Evolutionary conservation across 2,797 vertebrate genomes (phyloP).

Genomic region (Melanotaenia trifasciata): DNA sequence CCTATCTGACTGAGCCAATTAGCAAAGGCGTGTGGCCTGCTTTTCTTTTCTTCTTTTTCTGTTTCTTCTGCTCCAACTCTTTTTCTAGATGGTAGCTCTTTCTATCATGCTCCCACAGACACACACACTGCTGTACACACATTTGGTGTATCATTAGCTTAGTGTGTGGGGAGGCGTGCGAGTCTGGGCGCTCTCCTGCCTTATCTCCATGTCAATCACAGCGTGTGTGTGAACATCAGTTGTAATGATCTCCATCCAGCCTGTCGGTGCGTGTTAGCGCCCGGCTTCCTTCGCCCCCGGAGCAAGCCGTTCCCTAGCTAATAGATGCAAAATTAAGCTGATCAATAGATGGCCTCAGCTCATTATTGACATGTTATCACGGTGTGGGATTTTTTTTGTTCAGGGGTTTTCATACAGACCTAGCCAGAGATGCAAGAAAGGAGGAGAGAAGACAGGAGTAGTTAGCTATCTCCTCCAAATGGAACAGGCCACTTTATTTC

Average conservation of each 20-base stretch:
- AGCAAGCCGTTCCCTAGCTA: constrained; percentile 82
- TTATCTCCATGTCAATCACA: constrained; percentile 85
- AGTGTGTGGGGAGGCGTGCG: constrained; percentile 80
- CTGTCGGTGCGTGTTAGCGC: constrained; percentile 82
- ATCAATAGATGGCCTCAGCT: constrained; percentile 85
- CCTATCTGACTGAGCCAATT: constrained; percentile 80
- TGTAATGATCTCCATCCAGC: constrained; percentile 85
- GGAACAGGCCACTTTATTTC: constrained; percentile 52
- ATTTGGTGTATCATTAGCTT: constrained; percentile 83
- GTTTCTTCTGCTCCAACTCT: constrained; percentile 50
- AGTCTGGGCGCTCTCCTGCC: constrained; percentile 76
- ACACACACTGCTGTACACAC: constrained; percentile 49
- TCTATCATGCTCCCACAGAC: constrained; percentile 44
- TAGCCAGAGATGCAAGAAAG: constrained; percentile 54
- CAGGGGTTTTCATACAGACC: constrained; percentile 60
- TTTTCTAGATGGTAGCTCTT: constrained; percentile 67
- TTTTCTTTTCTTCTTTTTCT: constrained; percentile 71
- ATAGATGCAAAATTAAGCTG: constrained; percentile 86
- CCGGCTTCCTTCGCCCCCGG: constrained; percentile 80
- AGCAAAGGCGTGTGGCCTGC: constrained; percentile 80
- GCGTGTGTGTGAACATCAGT: constrained; percentile 84
- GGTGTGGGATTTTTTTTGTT: constrained; percentile 80
- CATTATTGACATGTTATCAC: constrained; percentile 83
- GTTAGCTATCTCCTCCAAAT: constrained; percentile 53
- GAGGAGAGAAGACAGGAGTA: constrained; percentile 28